Percentiles rank a stretch among this genome's conserved stretches.
phyloP scores from a whole-genome alignment of 2,113 vertebrate genomes.

The Hassar affinis region DNA sequence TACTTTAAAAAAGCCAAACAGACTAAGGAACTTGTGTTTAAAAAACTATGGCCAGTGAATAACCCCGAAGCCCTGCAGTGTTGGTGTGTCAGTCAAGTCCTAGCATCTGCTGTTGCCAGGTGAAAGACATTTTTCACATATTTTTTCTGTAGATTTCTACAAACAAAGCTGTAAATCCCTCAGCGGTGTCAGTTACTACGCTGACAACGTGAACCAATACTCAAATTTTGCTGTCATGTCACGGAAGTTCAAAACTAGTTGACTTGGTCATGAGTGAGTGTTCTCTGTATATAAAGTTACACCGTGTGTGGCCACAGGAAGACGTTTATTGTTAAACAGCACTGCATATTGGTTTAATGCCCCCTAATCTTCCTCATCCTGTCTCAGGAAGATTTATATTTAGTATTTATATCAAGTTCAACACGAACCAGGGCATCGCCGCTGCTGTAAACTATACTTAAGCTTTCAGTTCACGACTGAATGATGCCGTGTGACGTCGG shows the following conservation, averaged over 20 bases:
- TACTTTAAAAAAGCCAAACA: background rate
- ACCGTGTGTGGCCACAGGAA: constrained; percentile 27
- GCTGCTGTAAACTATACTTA: constrained; percentile 43
- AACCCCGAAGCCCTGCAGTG: background rate
- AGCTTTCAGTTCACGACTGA: constrained; percentile 13
- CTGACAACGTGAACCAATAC: constrained; percentile 13
- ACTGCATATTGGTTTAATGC: background rate
- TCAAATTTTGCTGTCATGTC: background rate
- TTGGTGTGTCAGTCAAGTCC: background rate
- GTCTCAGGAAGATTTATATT: constrained; percentile 1
- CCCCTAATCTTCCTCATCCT: constrained; percentile 25
- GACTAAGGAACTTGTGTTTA: background rate
- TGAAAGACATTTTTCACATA: background rate
- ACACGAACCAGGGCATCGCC: background rate
- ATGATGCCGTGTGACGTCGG: background rate
- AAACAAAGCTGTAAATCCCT: constrained; percentile 55
- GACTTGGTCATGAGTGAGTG: background rate
- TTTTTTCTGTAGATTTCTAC: constrained; percentile 13
- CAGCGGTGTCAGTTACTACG: constrained; percentile 25
- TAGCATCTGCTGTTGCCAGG: background rate
- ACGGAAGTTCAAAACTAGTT: background rate
- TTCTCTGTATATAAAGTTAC: background rate
- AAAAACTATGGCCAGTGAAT: background rate
- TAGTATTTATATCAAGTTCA: background rate
- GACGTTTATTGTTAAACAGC: background rate